Percentiles rank a stretch among this genome's conserved stretches.
Evolutionary conservation across 2,797 vertebrate species (phyloP).

Genomic region (Epinephelus malabaricus): DNA sequence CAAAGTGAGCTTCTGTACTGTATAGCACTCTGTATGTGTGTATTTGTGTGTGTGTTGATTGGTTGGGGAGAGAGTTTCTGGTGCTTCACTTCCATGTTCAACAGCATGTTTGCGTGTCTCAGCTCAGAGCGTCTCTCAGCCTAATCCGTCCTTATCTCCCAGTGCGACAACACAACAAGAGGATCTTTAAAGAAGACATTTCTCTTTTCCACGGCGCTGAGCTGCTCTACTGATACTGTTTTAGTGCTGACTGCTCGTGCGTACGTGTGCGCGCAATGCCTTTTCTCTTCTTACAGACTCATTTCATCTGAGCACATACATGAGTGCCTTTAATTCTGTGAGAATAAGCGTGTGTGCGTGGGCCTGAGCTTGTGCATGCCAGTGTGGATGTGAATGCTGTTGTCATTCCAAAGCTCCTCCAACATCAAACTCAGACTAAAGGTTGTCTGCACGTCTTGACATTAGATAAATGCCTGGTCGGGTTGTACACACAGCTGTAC

Average conservation of each 20-base stretch:
- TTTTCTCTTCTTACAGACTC: constrained; percentile 43
- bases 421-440: constrained; percentile 83
- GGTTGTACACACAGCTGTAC: constrained; percentile 83
- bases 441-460: constrained; percentile 85
- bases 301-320: constrained; percentile 47
- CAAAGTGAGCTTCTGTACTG: constrained; percentile 22
- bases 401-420: constrained; percentile 81
- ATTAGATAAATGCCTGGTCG: constrained; percentile 84
- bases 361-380: constrained; percentile 13
- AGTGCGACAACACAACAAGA: constrained; percentile 80
- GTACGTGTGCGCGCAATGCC: constrained; percentile 30
- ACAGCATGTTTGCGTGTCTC: constrained; percentile 83
- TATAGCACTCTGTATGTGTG: constrained; percentile 17
- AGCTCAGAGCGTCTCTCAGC: constrained; percentile 79
- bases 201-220: constrained; percentile 68
- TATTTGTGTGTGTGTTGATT: constrained; percentile 48
- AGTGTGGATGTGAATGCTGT: constrained; percentile 61
- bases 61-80: constrained; percentile 71
- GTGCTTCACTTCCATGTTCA: constrained; percentile 78
- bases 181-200: constrained; percentile 84
- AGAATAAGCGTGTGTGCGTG: constrained; percentile 29
- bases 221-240: constrained; percentile 68
- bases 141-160: constrained; percentile 84
- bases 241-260: constrained; percentile 38
- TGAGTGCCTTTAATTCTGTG: constrained; percentile 39